phyloP scores from a whole-genome alignment of 1,140 invertebrate genomes.

The Drosophila auraria region DNA sequence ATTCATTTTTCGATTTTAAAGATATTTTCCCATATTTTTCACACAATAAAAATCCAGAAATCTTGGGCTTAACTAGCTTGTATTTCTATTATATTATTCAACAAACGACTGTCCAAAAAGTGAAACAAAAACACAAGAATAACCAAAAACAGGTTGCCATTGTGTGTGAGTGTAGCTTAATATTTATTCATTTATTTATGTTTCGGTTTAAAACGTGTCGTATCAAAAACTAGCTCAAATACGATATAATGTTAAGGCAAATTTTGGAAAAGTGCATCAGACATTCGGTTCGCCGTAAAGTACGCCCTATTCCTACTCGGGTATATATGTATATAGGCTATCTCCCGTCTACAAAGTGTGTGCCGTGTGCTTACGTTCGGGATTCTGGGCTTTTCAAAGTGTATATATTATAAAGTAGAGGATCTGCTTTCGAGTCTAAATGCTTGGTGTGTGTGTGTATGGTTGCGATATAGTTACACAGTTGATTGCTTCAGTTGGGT shows the following conservation, averaged over 20 bases:
- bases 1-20: neutral
- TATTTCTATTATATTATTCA: constrained; percentile 13
- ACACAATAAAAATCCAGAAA: neutral
- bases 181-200: constrained; percentile 5
- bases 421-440: constrained; percentile 48
- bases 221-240: constrained; percentile 56
- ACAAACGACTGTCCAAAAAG: constrained; percentile 31
- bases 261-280: constrained; percentile 56
- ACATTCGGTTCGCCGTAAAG: constrained; percentile 48
- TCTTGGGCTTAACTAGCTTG: neutral
- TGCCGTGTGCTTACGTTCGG: constrained; percentile 16
- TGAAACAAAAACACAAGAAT: constrained; percentile 38
- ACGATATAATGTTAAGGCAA: constrained; percentile 54
- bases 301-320: constrained; percentile 30
- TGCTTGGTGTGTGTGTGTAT: constrained; percentile 33
- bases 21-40: neutral
- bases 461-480: constrained; percentile 45
- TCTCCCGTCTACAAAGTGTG: constrained; percentile 14
- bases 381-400: constrained; percentile 1
- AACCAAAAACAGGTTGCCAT: constrained; percentile 44
- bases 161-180: constrained; percentile 31
- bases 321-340: constrained; percentile 1
- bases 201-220: constrained; percentile 43
- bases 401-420: constrained; percentile 44
- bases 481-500: constrained; percentile 52